A percentile compares a stretch with the other conserved stretches of the same genome.
phyloP scores from a whole-genome alignment of 2,113 vertebrate genomes.

The Pristiophorus japonicus region DNA sequence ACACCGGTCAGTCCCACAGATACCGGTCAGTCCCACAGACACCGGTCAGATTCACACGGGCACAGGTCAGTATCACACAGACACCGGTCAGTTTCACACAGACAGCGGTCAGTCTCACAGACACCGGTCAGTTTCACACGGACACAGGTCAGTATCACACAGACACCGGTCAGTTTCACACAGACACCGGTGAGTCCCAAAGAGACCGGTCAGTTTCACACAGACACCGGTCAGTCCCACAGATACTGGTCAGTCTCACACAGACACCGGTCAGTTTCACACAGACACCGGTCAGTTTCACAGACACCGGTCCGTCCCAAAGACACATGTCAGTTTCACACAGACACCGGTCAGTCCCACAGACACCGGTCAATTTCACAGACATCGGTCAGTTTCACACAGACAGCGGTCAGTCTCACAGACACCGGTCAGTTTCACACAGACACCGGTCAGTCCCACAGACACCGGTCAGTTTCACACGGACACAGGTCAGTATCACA shows the following conservation, averaged over 20 bases:
- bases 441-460: not conserved
- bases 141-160: not conserved
- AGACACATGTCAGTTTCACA: too few relatives aligned
- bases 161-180: not conserved
- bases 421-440: not conserved
- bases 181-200: not conserved
- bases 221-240: not conserved
- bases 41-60: not conserved
- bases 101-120: not conserved
- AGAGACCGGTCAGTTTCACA: not conserved
- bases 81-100: too few relatives aligned
- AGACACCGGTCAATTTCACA: too few relatives aligned
- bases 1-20: not conserved
- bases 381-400: not conserved
- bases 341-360: not conserved
- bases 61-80: not conserved
- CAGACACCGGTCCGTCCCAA: not conserved
- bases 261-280: not conserved
- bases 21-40: not conserved
- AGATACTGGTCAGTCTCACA: not conserved
- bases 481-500: not conserved
- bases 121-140: not conserved
- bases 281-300: not conserved
- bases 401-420: not conserved
- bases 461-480: not conserved